Evolutionary conservation across 23 tunicate genomes (phyloP).

Genomic region (Diplosoma virens): DNA sequence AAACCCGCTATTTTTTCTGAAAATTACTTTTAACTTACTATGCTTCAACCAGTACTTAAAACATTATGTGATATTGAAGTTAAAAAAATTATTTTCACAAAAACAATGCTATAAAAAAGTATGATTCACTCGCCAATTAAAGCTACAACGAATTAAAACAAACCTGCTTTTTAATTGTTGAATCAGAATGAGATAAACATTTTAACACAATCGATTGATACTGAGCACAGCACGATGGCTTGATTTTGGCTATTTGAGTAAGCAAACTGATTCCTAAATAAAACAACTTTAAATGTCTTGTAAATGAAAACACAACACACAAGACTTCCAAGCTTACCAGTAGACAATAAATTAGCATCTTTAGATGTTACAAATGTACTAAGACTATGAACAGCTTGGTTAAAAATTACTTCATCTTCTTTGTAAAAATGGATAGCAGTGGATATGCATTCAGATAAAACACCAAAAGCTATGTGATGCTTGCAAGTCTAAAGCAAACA

Average conservation of each 20-base stretch:
- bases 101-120: no score
- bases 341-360: conserved; percentile 15
- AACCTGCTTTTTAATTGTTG: conserved; percentile 41
- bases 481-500: conserved; percentile 1
- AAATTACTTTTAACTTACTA: no score
- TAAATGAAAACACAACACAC: neutral
- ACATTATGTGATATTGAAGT: no score
- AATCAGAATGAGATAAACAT: conserved; percentile 14
- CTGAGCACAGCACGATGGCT: conserved; percentile 8
- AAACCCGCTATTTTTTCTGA: no score
- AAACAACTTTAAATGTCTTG: neutral
- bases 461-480: conserved; percentile 18
- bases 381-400: neutral
- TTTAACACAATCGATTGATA: conserved; percentile 26
- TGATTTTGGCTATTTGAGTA: conserved; percentile 23
- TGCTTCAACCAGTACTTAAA: no score
- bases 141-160: neutral
- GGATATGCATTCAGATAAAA: conserved; percentile 32
- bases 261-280: conserved; percentile 23
- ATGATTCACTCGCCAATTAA: no score
- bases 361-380: conserved; percentile 22
- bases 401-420: conserved; percentile 3
- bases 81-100: no score
- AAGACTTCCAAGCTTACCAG: conserved; percentile 14
- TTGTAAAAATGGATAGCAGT: neutral